These are phyloP conservation scores for Gerris lacustris DNA, from an alignment of 2,888 invertebrate species.

Conservation along the genomic window DNA sequence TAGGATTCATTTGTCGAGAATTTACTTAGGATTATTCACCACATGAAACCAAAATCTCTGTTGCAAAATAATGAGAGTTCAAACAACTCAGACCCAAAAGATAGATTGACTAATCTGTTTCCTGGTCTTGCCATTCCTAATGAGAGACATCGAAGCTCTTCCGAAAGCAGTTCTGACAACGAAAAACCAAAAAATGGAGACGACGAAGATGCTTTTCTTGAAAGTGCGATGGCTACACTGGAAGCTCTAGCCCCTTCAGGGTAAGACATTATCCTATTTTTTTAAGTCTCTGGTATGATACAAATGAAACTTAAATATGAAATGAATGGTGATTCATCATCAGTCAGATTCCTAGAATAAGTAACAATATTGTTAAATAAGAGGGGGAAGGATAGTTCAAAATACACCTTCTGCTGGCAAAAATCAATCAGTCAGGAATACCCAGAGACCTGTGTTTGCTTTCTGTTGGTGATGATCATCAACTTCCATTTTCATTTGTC, in stretches of 20 bases:
- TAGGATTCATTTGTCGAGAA: conserved; percentile 88
- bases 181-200: conserved; percentile 34
- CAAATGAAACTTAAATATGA: too few species aligned
- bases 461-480: too few species aligned
- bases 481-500: too few species aligned
- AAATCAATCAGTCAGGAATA: too few species aligned
- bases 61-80: conserved; percentile 32
- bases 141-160: conserved; percentile 42
- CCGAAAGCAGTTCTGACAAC: conserved; percentile 41
- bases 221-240: conserved; percentile 71
- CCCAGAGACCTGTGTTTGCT: too few species aligned
- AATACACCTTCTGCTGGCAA: too few species aligned
- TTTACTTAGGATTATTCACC: conserved; percentile 83
- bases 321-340: too few species aligned
- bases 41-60: conserved; percentile 61
- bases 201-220: conserved; percentile 44
- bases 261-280: conserved; percentile 8
- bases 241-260: conserved; percentile 68
- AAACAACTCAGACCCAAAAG: conserved; percentile 30
- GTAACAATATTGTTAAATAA: too few species aligned
- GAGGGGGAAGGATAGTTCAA: too few species aligned
- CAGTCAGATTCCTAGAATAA: too few species aligned
- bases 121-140: conserved; percentile 73
- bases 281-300: too few species aligned
- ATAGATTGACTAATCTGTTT: conserved; percentile 55